Conservation (phyloP, 2,113 vertebrate species). For the Erythrocercus mccallii region DNA sequence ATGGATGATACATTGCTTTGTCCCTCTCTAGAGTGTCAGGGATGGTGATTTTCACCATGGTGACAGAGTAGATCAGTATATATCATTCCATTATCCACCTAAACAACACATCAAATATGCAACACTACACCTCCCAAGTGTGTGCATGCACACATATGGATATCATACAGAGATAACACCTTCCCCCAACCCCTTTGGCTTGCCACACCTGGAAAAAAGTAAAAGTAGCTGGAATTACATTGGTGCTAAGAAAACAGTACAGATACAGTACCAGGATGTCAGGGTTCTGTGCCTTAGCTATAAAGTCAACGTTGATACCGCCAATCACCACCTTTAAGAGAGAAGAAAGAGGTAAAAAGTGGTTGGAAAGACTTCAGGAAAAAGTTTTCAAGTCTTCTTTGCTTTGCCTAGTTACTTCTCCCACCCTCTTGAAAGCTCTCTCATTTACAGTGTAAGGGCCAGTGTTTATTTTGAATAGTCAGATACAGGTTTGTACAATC, state of each 20-base stretch:
- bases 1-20: background rate
- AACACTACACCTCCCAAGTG: background rate
- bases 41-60: background rate
- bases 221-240: background rate
- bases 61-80: background rate
- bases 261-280: constrained; percentile 72
- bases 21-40: background rate
- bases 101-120: background rate
- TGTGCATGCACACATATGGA: background rate
- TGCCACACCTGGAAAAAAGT: background rate
- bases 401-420: background rate
- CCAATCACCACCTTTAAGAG: constrained; percentile 85
- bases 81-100: background rate
- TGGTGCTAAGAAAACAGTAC: background rate
- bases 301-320: constrained; percentile 87
- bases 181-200: background rate
- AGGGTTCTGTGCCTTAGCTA: constrained; percentile 80
- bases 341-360: background rate
- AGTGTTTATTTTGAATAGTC: background rate
- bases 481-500: background rate
- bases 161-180: background rate
- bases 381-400: background rate
- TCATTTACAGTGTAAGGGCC: background rate
- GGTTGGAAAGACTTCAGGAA: background rate
- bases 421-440: background rate